Evolutionary conservation across 1,140 invertebrate genomes (phyloP), one percentile per base, ranked within the genome.

Genomic region (Drosophila rhopaloa): DNA sequence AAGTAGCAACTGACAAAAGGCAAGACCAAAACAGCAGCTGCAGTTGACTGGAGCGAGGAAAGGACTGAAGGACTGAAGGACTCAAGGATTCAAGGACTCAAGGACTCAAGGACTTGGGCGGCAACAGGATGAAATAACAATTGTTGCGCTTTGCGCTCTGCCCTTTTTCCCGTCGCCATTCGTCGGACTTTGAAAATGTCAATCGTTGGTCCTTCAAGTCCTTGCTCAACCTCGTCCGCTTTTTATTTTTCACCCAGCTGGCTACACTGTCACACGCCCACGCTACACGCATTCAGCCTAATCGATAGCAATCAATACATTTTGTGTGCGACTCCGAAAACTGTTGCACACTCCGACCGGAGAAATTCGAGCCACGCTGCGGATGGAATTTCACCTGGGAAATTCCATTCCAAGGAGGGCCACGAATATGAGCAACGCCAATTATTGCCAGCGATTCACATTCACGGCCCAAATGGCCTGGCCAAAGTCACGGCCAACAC

Each of bases 221-320:
- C 29, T 50, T 13, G 32, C 43, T 24, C n/a, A 38, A 38, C 29
- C 13, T 57, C 37, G 24, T 48, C 38, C 24, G 2, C n/a, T 47
- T 47, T 47, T 27, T 47, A 6, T 27, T 27, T 27, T 27, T 47
- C 41, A 76, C 70, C 54, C 71, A 77, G 46, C 54, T 60, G 47
- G 41, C 32, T n/a, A 41, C 46, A 40, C n/a, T 44, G 44, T 50
- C 19, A 16, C 40, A 37, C 38, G 14, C 32, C 35, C 40, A 19
- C 60, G 55, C 59, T 27, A 48, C 38, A 38, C 62, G 43, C 32
- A 51, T 14, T 51, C 48, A 14, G 37, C 70, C 72, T 44, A 86
- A 86, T 86, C 82, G 76, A 86, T 86, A 86, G 73, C 83, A 88
- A 86, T 86, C 82, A 88, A 86, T 86, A 86, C 66, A 75, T 68